These are phyloP conservation scores for Semaprochilodus insignis DNA, from an alignment of 2,797 vertebrate genomes.

Conservation along the genomic window DNA sequence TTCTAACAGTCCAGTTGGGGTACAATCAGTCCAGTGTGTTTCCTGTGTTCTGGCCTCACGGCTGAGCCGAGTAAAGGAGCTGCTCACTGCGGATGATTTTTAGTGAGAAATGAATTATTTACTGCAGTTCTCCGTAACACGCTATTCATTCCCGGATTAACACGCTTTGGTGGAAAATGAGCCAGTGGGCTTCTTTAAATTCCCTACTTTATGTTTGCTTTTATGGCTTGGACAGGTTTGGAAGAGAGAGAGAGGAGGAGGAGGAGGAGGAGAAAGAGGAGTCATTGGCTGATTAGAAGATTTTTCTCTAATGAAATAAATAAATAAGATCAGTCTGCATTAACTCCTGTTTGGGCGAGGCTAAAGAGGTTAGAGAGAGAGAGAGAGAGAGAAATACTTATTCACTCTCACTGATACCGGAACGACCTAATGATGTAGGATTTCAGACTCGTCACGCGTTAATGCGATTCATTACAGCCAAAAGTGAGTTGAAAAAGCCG, in stretches of 20 bases:
- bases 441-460: conserved; percentile 63
- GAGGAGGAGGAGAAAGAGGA: conserved; percentile 22
- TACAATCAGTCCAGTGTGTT: no score
- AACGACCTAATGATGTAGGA: conserved; percentile 64
- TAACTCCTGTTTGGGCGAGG: conserved; percentile 84
- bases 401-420: conserved; percentile 51
- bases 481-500: conserved; percentile 76
- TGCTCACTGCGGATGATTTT: conserved; percentile 11
- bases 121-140: conserved; percentile 26
- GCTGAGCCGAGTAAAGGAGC: background rate
- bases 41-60: background rate
- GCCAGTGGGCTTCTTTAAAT: conserved; percentile 40
- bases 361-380: conserved; percentile 76
- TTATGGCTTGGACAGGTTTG: conserved; percentile 53
- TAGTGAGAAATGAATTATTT: conserved; percentile 26
- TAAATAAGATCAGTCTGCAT: conserved; percentile 90
- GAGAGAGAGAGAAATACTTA: conserved; percentile 69
- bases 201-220: conserved; percentile 48
- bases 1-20: no score
- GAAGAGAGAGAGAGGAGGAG: conserved; percentile 29
- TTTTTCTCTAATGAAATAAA: conserved; percentile 84
- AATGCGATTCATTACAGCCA: conserved; percentile 84
- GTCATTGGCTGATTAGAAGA: conserved; percentile 65
- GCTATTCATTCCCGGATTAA: conserved; percentile 37
- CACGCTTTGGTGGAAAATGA: conserved; percentile 36